Evolutionary conservation across 2,113 vertebrate species (phyloP).

Genomic region (Circaetus cinerascens): DNA sequence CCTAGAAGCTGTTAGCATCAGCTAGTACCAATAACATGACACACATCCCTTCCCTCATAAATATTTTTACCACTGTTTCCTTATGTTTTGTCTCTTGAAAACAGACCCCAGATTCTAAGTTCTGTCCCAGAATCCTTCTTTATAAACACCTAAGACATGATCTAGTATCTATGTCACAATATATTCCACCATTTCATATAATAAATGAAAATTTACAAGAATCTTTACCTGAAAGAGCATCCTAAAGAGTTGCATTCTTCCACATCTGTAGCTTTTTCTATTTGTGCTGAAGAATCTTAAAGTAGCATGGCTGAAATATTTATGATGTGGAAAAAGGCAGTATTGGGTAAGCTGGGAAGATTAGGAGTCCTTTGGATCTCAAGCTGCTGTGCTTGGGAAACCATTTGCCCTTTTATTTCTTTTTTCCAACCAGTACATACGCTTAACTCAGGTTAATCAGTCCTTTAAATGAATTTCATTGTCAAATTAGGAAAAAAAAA

Average conservation of each 20-base stretch:
- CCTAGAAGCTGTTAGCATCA: not conserved
- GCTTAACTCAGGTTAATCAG: not conserved
- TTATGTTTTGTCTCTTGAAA: not conserved
- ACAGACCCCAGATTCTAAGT: not conserved
- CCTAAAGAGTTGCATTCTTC: not conserved
- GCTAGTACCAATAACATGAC: not conserved
- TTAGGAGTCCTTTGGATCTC: not conserved
- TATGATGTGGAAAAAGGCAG: not conserved
- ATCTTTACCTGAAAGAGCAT: not conserved
- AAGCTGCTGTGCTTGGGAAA: not conserved
- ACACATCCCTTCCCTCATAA: not conserved
- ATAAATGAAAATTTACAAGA: not conserved
- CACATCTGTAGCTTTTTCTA: not conserved
- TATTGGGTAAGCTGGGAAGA: not conserved
- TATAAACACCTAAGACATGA: not conserved
- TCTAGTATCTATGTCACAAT: not conserved
- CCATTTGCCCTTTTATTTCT: accelerated
- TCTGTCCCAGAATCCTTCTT: not conserved
- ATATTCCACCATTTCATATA: not conserved
- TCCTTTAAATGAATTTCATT: not conserved
- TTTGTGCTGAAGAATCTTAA: not conserved
- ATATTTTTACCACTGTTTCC: not conserved
- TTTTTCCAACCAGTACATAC: not conserved
- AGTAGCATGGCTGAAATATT: not conserved
- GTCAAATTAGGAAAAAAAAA: not conserved